These are phyloP conservation scores for Empis livida DNA, from an alignment of 2,888 invertebrate genomes.

Conservation along the genomic window DNA sequence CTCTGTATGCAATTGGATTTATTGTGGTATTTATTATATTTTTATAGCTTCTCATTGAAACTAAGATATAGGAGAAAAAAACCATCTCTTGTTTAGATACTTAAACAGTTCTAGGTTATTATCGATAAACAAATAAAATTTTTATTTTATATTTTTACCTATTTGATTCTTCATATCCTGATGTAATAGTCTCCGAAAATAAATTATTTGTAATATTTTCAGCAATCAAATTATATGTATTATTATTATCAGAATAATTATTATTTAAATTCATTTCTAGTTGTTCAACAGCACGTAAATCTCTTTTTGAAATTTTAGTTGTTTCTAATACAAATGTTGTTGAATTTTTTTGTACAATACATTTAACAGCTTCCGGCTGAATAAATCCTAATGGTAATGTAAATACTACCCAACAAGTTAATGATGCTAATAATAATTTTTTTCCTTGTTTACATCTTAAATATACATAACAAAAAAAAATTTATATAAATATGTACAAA, in stretches of 20 bases:
- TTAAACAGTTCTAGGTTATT: too few species aligned
- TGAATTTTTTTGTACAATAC: slow-evolving; percentile 52
- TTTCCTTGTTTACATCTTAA: slow-evolving; percentile 71
- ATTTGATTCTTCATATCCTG: background rate
- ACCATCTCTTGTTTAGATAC: too few species aligned
- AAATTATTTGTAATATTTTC: too few species aligned
- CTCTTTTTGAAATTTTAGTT: slow-evolving; percentile 34
- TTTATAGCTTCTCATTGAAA: too few species aligned
- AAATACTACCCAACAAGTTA: slow-evolving; percentile 93
- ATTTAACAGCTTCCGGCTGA: slow-evolving; percentile 85
- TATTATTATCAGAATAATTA: background rate
- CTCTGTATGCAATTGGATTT: too few species aligned
- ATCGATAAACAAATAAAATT: too few species aligned
- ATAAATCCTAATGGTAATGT: slow-evolving; percentile 92
- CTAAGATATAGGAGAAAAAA: too few species aligned
- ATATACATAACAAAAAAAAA: background rate
- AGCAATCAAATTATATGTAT: too few species aligned
- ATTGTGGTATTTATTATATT: too few species aligned
- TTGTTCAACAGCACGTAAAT: slow-evolving; percentile 25
- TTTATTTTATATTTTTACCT: background rate
- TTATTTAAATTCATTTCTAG: slow-evolving; percentile 14
- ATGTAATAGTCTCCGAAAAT: too few species aligned
- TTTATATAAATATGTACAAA: background rate
- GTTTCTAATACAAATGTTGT: slow-evolving; percentile 49
- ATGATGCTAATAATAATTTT: slow-evolving; percentile 73